Conservation (phyloP, 1,140 invertebrate species). For the Trypoxylus dichotomus region DNA sequence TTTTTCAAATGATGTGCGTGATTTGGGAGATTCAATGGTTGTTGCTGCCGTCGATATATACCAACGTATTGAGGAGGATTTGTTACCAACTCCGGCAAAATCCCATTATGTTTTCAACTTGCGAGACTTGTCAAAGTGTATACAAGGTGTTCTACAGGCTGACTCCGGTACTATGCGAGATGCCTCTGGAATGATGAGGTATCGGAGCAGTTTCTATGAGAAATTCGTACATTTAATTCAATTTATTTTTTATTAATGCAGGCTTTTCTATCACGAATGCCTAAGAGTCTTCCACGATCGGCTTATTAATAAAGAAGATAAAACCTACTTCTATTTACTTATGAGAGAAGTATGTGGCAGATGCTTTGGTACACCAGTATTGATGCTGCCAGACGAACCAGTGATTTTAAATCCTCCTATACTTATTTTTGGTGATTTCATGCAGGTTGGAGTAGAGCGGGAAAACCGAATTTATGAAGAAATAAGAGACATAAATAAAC, state of each 20-base stretch:
- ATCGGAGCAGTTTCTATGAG: background rate
- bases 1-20: slow-evolving; percentile 72
- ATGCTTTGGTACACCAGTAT: slow-evolving; percentile 65
- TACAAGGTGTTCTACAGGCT: slow-evolving; percentile 82
- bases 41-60: slow-evolving; percentile 80
- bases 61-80: slow-evolving; percentile 71
- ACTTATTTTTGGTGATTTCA: slow-evolving; percentile 86
- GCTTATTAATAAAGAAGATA: slow-evolving; percentile 78
- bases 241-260: slow-evolving; percentile 46
- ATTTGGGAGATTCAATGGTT: slow-evolving; percentile 73
- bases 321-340: slow-evolving; percentile 74
- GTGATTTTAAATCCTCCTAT: slow-evolving; percentile 68
- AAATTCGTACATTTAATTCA: background rate
- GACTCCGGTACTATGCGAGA: slow-evolving; percentile 66
- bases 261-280: slow-evolving; percentile 88
- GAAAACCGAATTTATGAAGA: slow-evolving; percentile 84
- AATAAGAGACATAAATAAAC: slow-evolving; percentile 73
- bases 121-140: slow-evolving; percentile 84
- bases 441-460: slow-evolving; percentile 71
- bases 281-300: slow-evolving; percentile 90
- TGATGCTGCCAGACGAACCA: slow-evolving; percentile 66
- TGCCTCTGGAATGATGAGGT: slow-evolving; percentile 66
- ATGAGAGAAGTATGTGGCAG: slow-evolving; percentile 64
- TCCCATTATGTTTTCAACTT: slow-evolving; percentile 93
- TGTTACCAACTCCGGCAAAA: slow-evolving; percentile 84